Conservation (phyloP, 1,140 invertebrate species). For the Teleopsis dalmanni region DNA sequence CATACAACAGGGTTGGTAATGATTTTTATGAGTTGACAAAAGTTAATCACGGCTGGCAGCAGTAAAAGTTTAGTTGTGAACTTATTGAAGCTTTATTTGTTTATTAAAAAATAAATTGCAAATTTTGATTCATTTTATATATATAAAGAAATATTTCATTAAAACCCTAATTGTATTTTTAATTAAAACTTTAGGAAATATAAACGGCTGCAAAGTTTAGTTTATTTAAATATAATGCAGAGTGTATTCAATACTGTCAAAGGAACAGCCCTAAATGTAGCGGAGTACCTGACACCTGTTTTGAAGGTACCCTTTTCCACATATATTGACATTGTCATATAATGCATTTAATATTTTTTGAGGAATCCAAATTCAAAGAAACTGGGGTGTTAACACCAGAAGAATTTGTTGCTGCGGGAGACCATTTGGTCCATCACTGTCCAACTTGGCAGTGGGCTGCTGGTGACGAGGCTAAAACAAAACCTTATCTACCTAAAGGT, state of each 20-base stretch:
- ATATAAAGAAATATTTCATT: not conserved
- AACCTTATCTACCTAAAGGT: slow-evolving; percentile 75
- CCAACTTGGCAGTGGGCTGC: slow-evolving; percentile 98
- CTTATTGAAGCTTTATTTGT: not conserved
- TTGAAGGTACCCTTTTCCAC: slow-evolving; percentile 62
- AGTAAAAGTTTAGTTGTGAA: not conserved
- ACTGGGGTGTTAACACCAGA: slow-evolving; percentile 95
- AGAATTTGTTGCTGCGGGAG: slow-evolving; percentile 94
- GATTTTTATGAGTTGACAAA: no score
- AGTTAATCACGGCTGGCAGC: not conserved
- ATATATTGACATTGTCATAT: not conserved
- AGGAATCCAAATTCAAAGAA: slow-evolving; percentile 98
- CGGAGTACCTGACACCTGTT: slow-evolving; percentile 92
- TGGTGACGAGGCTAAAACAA: slow-evolving; percentile 78
- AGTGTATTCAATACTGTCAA: slow-evolving; percentile 93
- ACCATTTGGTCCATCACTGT: slow-evolving; percentile 97
- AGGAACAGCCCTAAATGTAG: slow-evolving; percentile 87
- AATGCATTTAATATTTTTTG: slow-evolving; percentile 14
- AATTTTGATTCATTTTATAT: not conserved
- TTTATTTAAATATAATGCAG: slow-evolving; percentile 62
- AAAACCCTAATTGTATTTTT: no score
- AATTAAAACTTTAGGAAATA: not conserved
- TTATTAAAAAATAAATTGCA: not conserved
- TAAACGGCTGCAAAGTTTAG: not conserved
- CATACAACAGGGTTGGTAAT: no score